These are phyloP conservation scores for Stictocephala bisonia DNA, from an alignment of 2,888 invertebrate genomes.

Conservation along the genomic window DNA sequence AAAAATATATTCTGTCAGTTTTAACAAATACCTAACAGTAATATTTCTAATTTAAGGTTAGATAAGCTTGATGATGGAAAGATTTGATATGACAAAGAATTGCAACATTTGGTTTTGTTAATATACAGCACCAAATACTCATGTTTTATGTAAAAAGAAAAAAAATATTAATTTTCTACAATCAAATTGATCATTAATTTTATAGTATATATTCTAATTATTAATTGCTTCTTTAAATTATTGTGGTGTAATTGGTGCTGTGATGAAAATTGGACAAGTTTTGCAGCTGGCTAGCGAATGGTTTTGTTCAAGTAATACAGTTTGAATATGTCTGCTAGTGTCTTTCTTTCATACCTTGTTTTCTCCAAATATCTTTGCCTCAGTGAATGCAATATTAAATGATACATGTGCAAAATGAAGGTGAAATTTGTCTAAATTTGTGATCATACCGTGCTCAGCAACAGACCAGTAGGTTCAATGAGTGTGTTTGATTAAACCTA, in stretches of 20 bases:
- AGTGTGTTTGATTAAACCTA: no score
- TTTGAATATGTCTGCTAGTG: conserved; percentile 46
- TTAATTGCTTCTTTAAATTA: neutral
- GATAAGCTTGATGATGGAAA: conserved; percentile 14
- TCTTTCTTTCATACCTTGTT: neutral
- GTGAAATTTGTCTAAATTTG: no score
- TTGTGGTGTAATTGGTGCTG: conserved; percentile 25
- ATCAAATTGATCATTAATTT: no score
- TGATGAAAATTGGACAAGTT: neutral
- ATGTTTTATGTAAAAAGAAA: no score
- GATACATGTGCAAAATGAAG: no score
- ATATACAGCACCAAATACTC: conserved; percentile 27
- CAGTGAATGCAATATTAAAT: no score
- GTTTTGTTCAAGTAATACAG: conserved; percentile 47
- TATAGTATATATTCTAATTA: neutral
- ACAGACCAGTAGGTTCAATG: no score
- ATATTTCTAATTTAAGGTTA: conserved; percentile 40
- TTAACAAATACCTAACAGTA: conserved; percentile 39
- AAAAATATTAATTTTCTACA: no score
- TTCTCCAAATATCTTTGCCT: no score
- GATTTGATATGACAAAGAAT: conserved; percentile 9
- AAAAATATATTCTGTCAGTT: conserved; percentile 44
- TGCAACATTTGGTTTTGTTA: conserved; percentile 29
- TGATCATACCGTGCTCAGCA: no score
- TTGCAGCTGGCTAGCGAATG: conserved; percentile 43